Evolutionary conservation across 2,113 vertebrate species (phyloP).

Genomic region (Empidonax alnorum): DNA sequence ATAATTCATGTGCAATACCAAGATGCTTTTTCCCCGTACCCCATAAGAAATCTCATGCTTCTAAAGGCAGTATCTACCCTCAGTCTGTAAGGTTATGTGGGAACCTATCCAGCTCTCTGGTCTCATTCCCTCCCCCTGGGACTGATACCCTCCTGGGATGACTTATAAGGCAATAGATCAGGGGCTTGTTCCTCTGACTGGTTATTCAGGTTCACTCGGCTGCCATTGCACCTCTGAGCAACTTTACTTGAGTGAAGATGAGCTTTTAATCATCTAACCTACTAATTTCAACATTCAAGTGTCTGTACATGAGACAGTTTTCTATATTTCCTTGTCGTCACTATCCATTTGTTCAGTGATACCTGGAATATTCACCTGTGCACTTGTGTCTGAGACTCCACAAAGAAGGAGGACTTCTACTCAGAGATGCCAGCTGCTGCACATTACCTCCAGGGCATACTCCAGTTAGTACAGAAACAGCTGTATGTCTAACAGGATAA

Average conservation of each 20-base stretch:
- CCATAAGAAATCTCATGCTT: background rate
- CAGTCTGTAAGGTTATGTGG: background rate
- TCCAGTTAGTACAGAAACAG: background rate
- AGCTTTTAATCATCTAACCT: background rate
- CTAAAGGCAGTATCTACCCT: background rate
- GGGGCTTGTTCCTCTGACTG: background rate
- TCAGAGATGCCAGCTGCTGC: background rate
- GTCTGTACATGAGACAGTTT: background rate
- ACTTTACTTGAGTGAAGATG: background rate
- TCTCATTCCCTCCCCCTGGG: background rate
- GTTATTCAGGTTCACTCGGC: background rate
- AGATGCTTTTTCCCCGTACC: background rate
- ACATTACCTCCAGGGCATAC: background rate
- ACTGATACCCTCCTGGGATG: background rate
- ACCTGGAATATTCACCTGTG: background rate
- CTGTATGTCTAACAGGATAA: background rate
- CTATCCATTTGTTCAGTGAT: background rate
- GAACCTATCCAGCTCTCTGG: background rate
- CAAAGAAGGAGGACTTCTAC: background rate
- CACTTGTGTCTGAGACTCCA: background rate
- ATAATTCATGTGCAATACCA: background rate
- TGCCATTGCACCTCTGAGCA: background rate
- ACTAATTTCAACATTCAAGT: background rate
- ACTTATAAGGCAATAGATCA: background rate
- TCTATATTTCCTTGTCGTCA: background rate